Conservation (phyloP, 2,888 invertebrate species). For the Nephrotoma flavescens region DNA sequence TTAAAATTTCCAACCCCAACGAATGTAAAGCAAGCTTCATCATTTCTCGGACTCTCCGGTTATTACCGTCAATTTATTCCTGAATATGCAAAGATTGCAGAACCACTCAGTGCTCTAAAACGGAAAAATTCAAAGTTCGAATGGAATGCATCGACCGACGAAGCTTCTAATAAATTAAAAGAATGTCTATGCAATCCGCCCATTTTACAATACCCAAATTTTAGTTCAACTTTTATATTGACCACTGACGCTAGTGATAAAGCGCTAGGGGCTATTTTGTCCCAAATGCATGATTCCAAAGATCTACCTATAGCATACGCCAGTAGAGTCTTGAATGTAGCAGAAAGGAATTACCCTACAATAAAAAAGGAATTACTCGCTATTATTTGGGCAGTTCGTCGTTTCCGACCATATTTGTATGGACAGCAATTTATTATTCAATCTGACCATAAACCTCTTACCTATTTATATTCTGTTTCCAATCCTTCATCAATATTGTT, state of each 20-base stretch:
- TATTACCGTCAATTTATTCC: constrained; percentile 20
- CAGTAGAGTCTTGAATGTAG: not conserved
- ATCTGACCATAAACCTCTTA: constrained; percentile 1
- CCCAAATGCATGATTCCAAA: not conserved
- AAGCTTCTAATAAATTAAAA: not conserved
- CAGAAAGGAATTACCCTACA: not conserved
- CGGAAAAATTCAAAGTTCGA: not conserved
- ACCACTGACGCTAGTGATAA: not conserved
- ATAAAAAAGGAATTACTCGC: not conserved
- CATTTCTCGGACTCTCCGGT: constrained; percentile 16
- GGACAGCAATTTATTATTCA: not conserved
- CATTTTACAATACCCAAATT: constrained; percentile 1
- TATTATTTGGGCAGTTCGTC: not conserved
- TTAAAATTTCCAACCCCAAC: constrained; percentile 16
- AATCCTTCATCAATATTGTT: not conserved
- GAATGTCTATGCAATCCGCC: not conserved
- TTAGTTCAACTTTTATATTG: not conserved
- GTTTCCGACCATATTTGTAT: not conserved
- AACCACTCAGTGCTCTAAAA: not conserved
- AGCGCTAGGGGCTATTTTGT: not conserved
- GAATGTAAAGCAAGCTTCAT: constrained; percentile 15
- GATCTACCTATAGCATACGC: not conserved
- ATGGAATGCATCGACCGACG: not conserved
- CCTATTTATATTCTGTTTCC: not conserved
- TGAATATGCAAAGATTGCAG: constrained; percentile 6